Conservation (phyloP, 1,140 invertebrate genomes). For the Drosophila leontia region DNA sequence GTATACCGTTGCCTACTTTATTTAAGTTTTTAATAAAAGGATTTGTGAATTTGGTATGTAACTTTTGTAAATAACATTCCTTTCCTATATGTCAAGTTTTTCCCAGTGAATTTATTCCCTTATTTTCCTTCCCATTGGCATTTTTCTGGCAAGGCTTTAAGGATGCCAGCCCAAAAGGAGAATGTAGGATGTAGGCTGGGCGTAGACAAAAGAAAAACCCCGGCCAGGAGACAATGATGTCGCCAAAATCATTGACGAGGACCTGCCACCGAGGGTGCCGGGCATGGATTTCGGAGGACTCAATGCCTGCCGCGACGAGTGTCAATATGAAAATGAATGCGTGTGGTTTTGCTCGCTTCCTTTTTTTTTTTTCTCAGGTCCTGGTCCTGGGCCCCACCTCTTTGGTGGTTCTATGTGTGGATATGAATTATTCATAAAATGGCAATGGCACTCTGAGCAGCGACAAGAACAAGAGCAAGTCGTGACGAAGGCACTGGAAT, state of each 20-base stretch:
- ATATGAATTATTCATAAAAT: conserved; percentile 84
- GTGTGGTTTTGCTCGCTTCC: conserved; percentile 45
- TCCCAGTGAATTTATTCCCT: not conserved
- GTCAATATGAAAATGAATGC: conserved; percentile 80
- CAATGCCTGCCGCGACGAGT: conserved; percentile 58
- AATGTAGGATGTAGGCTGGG: conserved; percentile 15
- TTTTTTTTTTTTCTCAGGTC: conserved; percentile 26
- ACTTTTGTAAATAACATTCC: no score
- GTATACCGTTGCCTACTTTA: no score
- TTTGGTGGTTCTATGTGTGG: conserved; percentile 54
- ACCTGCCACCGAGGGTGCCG: conserved; percentile 47
- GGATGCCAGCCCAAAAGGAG: conserved; percentile 6
- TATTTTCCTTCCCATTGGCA: not conserved
- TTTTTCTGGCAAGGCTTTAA: conserved; percentile 44
- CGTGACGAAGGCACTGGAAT: conserved; percentile 61
- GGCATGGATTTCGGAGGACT: conserved; percentile 55
- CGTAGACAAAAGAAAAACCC: conserved; percentile 61
- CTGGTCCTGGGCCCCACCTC: conserved; percentile 20
- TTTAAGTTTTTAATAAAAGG: no score
- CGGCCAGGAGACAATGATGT: conserved; percentile 65
- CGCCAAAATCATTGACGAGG: conserved; percentile 73
- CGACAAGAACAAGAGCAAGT: conserved; percentile 70
- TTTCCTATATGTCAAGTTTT: not conserved
- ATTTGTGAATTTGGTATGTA: no score
- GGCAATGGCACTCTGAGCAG: conserved; percentile 72